Conservation (phyloP, 2,797 vertebrate species). For the Bryconaethiops microstoma region DNA sequence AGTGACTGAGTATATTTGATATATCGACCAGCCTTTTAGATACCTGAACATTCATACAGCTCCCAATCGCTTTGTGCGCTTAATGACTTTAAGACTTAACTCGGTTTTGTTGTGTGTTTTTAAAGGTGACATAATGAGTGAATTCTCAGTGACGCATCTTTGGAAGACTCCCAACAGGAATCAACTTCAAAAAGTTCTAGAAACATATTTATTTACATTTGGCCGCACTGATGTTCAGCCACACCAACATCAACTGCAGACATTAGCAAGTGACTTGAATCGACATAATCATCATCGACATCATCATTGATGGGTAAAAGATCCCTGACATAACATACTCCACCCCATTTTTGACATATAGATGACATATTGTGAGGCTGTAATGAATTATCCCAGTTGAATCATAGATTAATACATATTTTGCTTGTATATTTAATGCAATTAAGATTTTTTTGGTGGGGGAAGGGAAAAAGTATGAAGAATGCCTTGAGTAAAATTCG, state of each 20-base stretch:
- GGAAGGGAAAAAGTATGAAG: background rate
- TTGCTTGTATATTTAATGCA: background rate
- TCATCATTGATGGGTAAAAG: background rate
- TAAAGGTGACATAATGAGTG: conserved; percentile 74
- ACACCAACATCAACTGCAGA: background rate
- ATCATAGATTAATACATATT: background rate
- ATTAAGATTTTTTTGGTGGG: background rate
- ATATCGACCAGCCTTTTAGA: too few relatives aligned
- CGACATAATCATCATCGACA: background rate
- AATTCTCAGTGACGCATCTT: background rate
- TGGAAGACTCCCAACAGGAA: conserved; percentile 15
- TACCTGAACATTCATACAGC: too few relatives aligned
- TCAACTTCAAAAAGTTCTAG: conserved; percentile 14
- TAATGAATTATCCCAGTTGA: background rate
- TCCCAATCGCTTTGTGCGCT: too few relatives aligned
- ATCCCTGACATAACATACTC: background rate
- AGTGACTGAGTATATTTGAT: too few relatives aligned
- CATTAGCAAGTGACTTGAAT: background rate
- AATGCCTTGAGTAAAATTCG: background rate
- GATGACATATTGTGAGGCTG: background rate
- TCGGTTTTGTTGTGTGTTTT: conserved; percentile 22
- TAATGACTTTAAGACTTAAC: background rate
- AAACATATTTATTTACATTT: conserved; percentile 35
- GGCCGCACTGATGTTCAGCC: conserved; percentile 22
- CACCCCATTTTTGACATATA: background rate